These are phyloP conservation scores for Limnephilus marmoratus DNA, from an alignment of 2,888 invertebrate species.

Conservation along the genomic window DNA sequence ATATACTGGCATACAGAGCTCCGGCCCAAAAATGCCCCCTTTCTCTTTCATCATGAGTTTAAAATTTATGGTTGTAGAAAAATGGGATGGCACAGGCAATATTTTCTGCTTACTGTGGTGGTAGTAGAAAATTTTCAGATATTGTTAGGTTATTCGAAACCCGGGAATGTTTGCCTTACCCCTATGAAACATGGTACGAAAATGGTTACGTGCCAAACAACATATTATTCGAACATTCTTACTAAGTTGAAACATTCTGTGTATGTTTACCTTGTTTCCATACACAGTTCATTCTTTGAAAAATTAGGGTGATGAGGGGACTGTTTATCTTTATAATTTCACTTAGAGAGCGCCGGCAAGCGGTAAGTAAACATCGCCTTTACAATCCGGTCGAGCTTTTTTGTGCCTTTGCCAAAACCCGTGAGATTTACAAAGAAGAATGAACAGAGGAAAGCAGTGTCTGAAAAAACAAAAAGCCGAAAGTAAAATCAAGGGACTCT, in stretches of 20 bases:
- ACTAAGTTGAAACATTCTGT: background rate
- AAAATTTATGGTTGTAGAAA: too few relatives aligned
- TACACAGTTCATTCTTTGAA: background rate
- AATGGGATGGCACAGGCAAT: too few relatives aligned
- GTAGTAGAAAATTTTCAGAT: too few relatives aligned
- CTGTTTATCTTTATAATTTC: conserved; percentile 13
- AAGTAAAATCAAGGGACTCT: conserved; percentile 55
- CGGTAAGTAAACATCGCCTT: background rate
- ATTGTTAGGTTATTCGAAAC: too few relatives aligned
- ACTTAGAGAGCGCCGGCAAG: background rate
- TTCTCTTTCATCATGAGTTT: too few relatives aligned
- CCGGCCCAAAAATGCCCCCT: too few relatives aligned
- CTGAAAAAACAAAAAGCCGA: conserved; percentile 47
- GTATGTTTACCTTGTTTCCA: background rate
- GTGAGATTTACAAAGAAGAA: conserved; percentile 52
- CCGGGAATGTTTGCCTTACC: too few relatives aligned
- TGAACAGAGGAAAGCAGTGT: conserved; percentile 40
- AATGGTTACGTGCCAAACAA: background rate
- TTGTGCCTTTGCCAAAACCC: conserved; percentile 59
- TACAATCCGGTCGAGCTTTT: conserved; percentile 34
- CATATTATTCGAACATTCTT: background rate
- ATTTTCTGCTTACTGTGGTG: too few relatives aligned
- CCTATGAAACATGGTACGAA: background rate
- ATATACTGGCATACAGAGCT: too few relatives aligned
- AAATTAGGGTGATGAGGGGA: background rate